phyloP scores from a whole-genome alignment of 2,888 invertebrate genomes.

The Sisyra terminalis region DNA sequence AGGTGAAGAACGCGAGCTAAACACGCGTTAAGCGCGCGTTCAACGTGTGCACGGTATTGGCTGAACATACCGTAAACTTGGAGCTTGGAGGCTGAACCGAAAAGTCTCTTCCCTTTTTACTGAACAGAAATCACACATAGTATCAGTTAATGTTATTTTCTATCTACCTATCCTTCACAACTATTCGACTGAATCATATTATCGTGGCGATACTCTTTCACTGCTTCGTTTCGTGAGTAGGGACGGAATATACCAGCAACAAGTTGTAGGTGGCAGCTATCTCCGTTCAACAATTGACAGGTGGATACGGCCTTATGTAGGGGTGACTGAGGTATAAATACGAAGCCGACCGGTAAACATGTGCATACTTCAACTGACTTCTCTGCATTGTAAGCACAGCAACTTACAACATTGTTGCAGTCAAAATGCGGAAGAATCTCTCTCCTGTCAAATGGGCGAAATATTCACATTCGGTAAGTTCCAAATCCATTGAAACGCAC shows the following conservation, averaged over 20 bases:
- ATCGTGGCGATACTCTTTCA: no score
- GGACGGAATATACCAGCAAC: slow-evolving; percentile 12
- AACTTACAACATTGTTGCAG: slow-evolving; percentile 1
- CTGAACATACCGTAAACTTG: slow-evolving; percentile 13
- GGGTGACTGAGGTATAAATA: not conserved
- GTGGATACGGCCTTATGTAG: not conserved
- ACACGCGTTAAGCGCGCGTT: slow-evolving; percentile 28
- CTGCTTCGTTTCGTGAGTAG: slow-evolving; percentile 10
- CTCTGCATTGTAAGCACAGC: no score
- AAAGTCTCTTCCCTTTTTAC: no score
- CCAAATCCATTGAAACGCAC: not conserved
- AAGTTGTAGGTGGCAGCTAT: not conserved
- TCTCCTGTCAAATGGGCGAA: slow-evolving; percentile 32
- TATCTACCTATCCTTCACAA: no score
- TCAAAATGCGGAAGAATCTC: slow-evolving; percentile 22
- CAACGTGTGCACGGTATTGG: slow-evolving; percentile 19
- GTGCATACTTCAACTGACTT: no score
- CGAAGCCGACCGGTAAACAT: no score
- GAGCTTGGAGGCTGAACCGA: not conserved
- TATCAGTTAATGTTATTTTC: no score
- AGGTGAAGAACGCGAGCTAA: slow-evolving; percentile 18
- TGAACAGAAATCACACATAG: no score
- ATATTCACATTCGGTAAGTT: slow-evolving; percentile 37
- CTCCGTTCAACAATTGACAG: not conserved
- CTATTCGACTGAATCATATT: no score